Evolutionary conservation across 2,797 vertebrate genomes (phyloP), one percentile per base, ranked within the genome.

Genomic region (Parambassis ranga): DNA sequence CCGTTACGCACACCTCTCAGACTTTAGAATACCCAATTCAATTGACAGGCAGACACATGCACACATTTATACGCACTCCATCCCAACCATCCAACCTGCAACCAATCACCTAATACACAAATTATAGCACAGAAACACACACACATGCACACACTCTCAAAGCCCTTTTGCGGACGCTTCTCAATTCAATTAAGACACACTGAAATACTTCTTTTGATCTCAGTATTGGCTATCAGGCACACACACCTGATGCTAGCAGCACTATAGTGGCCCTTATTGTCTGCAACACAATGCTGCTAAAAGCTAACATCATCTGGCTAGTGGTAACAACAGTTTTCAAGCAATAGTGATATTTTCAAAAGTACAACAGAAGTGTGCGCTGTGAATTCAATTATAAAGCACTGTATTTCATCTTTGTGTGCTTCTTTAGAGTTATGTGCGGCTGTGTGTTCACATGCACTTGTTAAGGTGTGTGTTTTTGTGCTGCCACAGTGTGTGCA

Each of bases 221-320:
- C 68, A 71, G 71, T 80, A 87, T 86, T 87, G 84, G 78, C 76
- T 75, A 85, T 87, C 79, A 82, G 84, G 33, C 75, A 71, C 75
- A 80, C 81, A 82, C 89, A 91, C 85, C 89, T 91, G 89, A 90
- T 86, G 84, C 88, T 82, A 33, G 82, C 77, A 37, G 71, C 80
- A 67, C 67, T 70, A 5, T 22, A 75, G 76, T 65, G 75, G 80
- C 63, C 63, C 75, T 75, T 59, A 82, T 85, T 85, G 80, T 86
- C 58, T 48, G 51, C 37, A 5, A 24, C 57, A 90, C 85, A 87
- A 84, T 82, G 73, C 69, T 18, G 75, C 75, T 75, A 65, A 81
- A 79, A 76, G 82, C 80, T 79, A 82, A 81, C 77, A 85, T 85
- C 86, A 87, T 88, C 86, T 87, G 82, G 80, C 69, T 70, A 71